phyloP scores from a whole-genome alignment of 2,113 vertebrate genomes.

The Tylochromis polylepis region DNA sequence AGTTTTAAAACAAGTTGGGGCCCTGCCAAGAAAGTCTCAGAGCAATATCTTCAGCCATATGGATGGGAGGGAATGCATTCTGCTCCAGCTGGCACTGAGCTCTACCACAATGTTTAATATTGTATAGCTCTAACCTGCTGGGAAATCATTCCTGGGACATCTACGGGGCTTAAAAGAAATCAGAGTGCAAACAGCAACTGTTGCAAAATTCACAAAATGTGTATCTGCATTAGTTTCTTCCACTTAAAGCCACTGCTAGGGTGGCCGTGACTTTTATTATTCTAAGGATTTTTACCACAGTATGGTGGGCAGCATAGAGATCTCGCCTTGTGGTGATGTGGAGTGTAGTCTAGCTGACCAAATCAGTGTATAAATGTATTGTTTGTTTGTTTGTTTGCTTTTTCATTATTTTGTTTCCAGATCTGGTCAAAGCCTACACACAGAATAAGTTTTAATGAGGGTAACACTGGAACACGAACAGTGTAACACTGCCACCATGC shows the following conservation, averaged over 20 bases:
- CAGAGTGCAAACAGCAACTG: not conserved
- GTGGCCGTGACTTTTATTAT: not conserved
- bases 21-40: slow-evolving; percentile 46
- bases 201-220: not conserved
- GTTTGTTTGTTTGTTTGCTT: not conserved
- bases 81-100: not conserved
- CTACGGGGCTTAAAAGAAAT: not conserved
- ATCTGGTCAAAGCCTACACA: not conserved
- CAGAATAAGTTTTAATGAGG: not conserved
- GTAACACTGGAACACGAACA: not conserved
- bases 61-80: slow-evolving; percentile 12
- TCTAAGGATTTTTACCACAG: not conserved
- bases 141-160: slow-evolving; percentile 37
- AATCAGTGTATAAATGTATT: not conserved
- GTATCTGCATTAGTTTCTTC: not conserved
- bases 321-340: rapidly evolving
- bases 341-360: not conserved
- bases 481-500: slow-evolving; percentile 30
- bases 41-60: slow-evolving; percentile 47
- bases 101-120: slow-evolving; percentile 32
- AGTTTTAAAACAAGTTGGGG: slow-evolving; percentile 38
- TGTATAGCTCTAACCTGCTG: slow-evolving; percentile 28
- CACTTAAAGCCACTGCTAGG: not conserved
- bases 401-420: not conserved
- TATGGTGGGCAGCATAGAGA: not conserved